These are phyloP conservation scores for Toxotes chatareus DNA, from an alignment of 2,113 vertebrate genomes.

Conservation along the genomic window DNA sequence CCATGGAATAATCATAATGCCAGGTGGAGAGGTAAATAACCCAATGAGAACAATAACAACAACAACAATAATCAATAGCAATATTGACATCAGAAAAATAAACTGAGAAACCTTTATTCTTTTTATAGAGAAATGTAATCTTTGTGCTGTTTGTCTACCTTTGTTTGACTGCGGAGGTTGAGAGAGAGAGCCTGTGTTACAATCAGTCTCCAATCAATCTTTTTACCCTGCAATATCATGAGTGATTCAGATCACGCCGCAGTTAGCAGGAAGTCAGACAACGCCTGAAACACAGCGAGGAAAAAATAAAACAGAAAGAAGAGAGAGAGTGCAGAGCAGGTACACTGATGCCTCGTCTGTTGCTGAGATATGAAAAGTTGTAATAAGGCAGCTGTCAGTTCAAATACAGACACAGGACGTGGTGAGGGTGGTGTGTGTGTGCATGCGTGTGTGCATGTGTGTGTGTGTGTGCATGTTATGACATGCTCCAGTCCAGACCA, in stretches of 20 bases:
- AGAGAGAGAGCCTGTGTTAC: constrained; percentile 30
- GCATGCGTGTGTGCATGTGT: constrained; percentile 33
- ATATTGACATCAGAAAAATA: constrained; percentile 77
- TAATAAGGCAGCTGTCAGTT: constrained; percentile 86
- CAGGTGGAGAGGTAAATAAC: constrained; percentile 69
- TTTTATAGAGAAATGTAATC: constrained; percentile 61
- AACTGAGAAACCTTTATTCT: constrained; percentile 53
- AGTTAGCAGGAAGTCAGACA: constrained; percentile 46
- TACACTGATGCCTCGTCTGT: constrained; percentile 52
- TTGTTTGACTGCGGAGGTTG: constrained; percentile 33
- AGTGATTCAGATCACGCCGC: constrained; percentile 41
- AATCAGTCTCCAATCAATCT: constrained; percentile 35
- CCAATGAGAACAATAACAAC: constrained; percentile 76
- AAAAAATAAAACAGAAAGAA: constrained; percentile 42
- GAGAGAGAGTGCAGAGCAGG: constrained; percentile 55
- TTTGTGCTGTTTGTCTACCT: constrained; percentile 56
- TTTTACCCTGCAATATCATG: constrained; percentile 30
- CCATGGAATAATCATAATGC: constrained; percentile 74
- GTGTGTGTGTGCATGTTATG: constrained; percentile 38
- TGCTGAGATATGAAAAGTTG: constrained; percentile 71
- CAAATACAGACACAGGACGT: constrained; percentile 69
- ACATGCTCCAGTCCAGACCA: constrained; percentile 61
- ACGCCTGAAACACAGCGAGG: constrained; percentile 32
- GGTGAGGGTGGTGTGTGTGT: constrained; percentile 39
- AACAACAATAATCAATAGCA: constrained; percentile 77